Base-by-base conservation (phyloP, 2,113 vertebrate genomes). In the Halichoerus grypus region DNA sequence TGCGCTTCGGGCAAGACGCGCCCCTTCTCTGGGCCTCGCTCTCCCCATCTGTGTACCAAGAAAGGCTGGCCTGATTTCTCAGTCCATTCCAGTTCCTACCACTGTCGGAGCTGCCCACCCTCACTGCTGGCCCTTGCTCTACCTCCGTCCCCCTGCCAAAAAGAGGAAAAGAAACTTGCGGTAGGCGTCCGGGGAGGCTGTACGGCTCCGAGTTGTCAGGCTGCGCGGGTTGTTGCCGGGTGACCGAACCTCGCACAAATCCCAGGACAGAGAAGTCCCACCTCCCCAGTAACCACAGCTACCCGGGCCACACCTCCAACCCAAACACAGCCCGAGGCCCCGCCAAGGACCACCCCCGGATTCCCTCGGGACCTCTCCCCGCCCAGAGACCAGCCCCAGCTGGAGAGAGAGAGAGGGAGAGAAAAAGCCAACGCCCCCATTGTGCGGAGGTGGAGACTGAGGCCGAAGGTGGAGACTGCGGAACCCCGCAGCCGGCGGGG, bases 131-230 rank as follows among this genome's bases (percentile, higher is more conserved):
- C 16, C 89, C 59, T 49, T 6, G 71, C 51, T 53, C 84, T 59
- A 1, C 28, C 81, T 36, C 46, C 85, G 65, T 61, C 51, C 26
- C 93, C 18, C 42, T 12, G 49, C 65, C 95, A 88, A 93, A 97
- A 92, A 97, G 84, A 88, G 88, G 92, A 92, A 94, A 96, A 94
- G 96, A 98, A 97, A 96, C 95, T 96, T 97, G 96, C 94, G 49
- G 82, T 74, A 36, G 83, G 76, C 42, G 72, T 97, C 95, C 59
- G 5, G 88, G 91, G 33, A 93, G 71, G 11, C 87, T 3, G 51
- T 39, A 53, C 26, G 51, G 67, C 33, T 97, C 82, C 0, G 15
- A 91, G 97, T 69, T 53, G 77, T 59, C 53, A 19, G 80, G 80
- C 39, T 36, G 46, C 65, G 22, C 31, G 81, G 77, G 39, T 7